Conservation (phyloP, 2,888 invertebrate genomes). For the Acrobasis repandana region DNA sequence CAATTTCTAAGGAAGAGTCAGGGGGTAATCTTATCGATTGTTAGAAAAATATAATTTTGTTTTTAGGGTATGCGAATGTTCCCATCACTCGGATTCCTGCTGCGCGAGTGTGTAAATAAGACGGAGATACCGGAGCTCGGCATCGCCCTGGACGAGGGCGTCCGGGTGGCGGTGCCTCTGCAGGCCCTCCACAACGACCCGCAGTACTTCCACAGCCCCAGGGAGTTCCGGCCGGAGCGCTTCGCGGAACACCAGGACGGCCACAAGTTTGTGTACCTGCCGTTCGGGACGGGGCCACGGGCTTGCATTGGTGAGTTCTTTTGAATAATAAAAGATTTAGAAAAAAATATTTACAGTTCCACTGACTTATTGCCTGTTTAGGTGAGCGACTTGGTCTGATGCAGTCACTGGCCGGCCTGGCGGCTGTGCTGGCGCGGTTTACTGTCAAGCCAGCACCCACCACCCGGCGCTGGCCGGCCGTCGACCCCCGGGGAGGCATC, state of each 20-base stretch:
- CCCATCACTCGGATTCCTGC: slow-evolving; percentile 58
- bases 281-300: slow-evolving; percentile 63
- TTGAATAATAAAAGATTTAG: no score
- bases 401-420: slow-evolving; percentile 66
- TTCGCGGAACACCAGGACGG: slow-evolving; percentile 43
- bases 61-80: slow-evolving; percentile 53
- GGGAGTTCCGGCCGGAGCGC: slow-evolving; percentile 55
- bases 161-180: slow-evolving; percentile 45
- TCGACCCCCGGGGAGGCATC: slow-evolving; percentile 49
- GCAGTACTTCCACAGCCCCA: slow-evolving; percentile 51
- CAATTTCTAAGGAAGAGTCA: no score
- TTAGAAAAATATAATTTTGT: neutral
- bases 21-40: no score
- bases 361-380: slow-evolving; percentile 30
- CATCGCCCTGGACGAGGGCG: slow-evolving; percentile 51
- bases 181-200: slow-evolving; percentile 59
- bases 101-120: slow-evolving; percentile 45
- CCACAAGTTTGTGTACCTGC: slow-evolving; percentile 55
- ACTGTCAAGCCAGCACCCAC: slow-evolving; percentile 47
- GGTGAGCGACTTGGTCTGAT: slow-evolving; percentile 60
- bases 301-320: slow-evolving; percentile 56
- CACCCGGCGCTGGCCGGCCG: slow-evolving; percentile 43
- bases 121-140: slow-evolving; percentile 53
- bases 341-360: neutral
- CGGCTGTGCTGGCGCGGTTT: slow-evolving; percentile 53